These are phyloP conservation scores for Galago senegalensis DNA, from an alignment of 2,797 vertebrate genomes.

Conservation along the genomic window DNA sequence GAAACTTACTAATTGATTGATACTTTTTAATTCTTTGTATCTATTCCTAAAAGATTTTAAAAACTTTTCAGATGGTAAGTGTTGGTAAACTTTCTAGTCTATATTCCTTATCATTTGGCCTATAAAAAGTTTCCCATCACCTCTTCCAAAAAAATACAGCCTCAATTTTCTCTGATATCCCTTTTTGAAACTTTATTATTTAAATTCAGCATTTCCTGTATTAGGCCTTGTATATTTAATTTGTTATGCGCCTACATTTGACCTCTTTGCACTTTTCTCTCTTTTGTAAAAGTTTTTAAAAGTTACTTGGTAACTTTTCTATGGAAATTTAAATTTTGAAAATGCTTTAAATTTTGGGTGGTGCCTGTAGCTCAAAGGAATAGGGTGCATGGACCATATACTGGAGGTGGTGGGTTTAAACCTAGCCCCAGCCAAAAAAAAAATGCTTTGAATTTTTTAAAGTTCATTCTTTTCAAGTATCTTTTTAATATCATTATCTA, in stretches of 20 bases:
- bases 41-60: not conserved
- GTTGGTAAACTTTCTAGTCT: not conserved
- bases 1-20: not conserved
- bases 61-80: not conserved
- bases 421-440: not conserved
- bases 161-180: not conserved
- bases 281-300: not conserved
- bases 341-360: not conserved
- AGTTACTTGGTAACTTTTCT: not conserved
- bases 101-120: not conserved
- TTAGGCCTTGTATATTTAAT: not conserved
- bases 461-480: not conserved
- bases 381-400: no score
- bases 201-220: not conserved
- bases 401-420: no score
- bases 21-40: not conserved
- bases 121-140: not conserved
- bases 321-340: not conserved
- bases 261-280: not conserved
- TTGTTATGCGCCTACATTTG: not conserved
- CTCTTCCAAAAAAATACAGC: not conserved
- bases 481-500: not conserved
- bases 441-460: constrained; percentile 4
- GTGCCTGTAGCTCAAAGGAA: no score
- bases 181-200: not conserved